phyloP scores from a whole-genome alignment of 2,888 invertebrate genomes.

The Agonopterix arenella region DNA sequence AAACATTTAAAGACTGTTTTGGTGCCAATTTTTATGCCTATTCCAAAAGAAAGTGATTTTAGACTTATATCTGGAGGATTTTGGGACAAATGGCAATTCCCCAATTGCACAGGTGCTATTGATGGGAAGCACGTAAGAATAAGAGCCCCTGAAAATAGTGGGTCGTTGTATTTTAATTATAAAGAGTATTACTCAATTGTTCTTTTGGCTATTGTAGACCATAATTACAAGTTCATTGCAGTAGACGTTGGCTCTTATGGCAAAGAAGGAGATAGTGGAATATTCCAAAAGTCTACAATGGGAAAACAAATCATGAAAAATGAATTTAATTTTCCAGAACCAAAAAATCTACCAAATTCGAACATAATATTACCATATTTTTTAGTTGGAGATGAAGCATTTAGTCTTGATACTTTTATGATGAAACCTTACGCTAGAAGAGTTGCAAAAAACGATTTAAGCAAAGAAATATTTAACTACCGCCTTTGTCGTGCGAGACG shows the following conservation, averaged over 20 bases:
- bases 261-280: conserved; percentile 10
- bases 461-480: conserved; percentile 14
- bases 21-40: conserved; percentile 9
- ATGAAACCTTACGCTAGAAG: conserved; percentile 15
- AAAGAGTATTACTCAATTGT: conserved; percentile 18
- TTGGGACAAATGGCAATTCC: conserved; percentile 13
- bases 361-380: conserved; percentile 13
- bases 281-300: conserved; percentile 12
- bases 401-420: conserved; percentile 13
- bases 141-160: conserved; percentile 13
- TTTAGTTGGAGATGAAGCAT: conserved; percentile 13
- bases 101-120: conserved; percentile 15
- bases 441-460: conserved; percentile 9
- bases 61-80: conserved; percentile 6
- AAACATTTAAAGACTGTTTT: conserved; percentile 2
- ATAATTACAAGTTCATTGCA: conserved; percentile 19
- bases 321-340: conserved; percentile 6
- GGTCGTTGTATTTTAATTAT: conserved; percentile 20
- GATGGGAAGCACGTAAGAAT: conserved; percentile 24
- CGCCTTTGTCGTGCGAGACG: conserved; percentile 11
- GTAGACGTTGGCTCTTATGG: conserved; percentile 17
- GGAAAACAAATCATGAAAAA: conserved; percentile 8
- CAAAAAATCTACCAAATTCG: conserved; percentile 11
- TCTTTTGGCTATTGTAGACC: conserved; percentile 23
- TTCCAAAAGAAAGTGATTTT: conserved; percentile 6